Percentiles rank a stretch among this genome's conserved stretches.
These are phyloP conservation scores for Clivina fossor DNA, from an alignment of 2,888 invertebrate species.

Conservation along the genomic window DNA sequence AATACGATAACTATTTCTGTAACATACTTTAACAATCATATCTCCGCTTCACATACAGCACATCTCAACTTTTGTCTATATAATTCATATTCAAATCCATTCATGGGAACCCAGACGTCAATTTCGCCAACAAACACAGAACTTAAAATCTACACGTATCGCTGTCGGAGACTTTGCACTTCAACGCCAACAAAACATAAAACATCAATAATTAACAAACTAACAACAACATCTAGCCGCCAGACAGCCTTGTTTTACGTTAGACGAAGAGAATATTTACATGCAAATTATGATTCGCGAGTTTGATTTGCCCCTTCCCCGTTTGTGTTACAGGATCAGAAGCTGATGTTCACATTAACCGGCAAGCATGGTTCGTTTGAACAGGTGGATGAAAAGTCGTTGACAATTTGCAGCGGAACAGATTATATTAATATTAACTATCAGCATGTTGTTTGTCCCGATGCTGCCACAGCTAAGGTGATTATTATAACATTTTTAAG, in stretches of 20 bases:
- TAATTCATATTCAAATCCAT: no score
- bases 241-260: slow-evolving; percentile 6
- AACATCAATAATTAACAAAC: neutral
- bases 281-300: neutral
- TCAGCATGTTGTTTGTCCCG: slow-evolving; percentile 94
- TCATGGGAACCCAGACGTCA: neutral
- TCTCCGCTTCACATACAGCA: no score
- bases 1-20: no score
- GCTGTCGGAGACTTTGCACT: neutral
- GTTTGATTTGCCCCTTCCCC: neutral
- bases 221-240: neutral
- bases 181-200: neutral
- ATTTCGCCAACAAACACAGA: neutral
- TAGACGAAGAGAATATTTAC: no score
- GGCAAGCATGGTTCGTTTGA: slow-evolving; percentile 75
- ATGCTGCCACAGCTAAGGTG: slow-evolving; percentile 92
- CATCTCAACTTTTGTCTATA: neutral
- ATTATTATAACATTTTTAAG: slow-evolving; percentile 36
- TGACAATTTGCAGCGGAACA: slow-evolving; percentile 96
- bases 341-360: slow-evolving; percentile 72
- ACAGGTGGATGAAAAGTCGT: slow-evolving; percentile 85
- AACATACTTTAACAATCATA: no score
- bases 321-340: slow-evolving; percentile 69
- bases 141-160: neutral
- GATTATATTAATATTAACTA: slow-evolving; percentile 99